Evolutionary conservation across 1,140 invertebrate genomes (phyloP).

Genomic region (Palaemon carinicauda): DNA sequence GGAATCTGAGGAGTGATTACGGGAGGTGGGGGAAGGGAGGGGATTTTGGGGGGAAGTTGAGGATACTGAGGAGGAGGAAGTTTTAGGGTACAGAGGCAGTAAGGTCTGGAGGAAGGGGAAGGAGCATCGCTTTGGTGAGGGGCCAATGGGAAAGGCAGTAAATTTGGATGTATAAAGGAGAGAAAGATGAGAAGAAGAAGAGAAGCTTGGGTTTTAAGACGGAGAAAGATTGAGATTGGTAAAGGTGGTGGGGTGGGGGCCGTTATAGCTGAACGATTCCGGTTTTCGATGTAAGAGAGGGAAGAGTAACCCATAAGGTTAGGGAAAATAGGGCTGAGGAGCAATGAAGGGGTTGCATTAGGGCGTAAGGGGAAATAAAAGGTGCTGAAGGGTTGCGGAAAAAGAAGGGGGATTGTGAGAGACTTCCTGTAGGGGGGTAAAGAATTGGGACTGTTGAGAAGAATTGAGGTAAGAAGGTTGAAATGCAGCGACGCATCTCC

Average conservation of each 20-base stretch:
- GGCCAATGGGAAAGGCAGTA: background rate
- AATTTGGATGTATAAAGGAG: background rate
- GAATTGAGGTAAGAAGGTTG: no score
- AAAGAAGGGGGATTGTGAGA: no score
- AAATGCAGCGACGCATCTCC: no score
- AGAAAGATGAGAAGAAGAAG: background rate
- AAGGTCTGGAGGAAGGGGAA: no score
- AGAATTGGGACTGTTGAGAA: no score
- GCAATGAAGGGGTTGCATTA: background rate
- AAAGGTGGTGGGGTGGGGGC: background rate
- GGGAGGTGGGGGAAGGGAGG: background rate
- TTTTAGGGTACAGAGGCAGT: no score
- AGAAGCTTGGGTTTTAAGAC: background rate
- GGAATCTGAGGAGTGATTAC: background rate
- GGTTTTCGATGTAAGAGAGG: no score
- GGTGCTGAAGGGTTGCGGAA: no score
- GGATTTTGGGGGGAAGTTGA: background rate
- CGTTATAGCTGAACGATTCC: no score
- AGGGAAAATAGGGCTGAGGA: background rate
- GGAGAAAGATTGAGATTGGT: background rate
- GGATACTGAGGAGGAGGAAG: background rate
- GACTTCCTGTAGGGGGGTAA: no score
- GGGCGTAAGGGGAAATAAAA: no score
- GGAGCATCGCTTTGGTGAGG: background rate
- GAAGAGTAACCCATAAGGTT: background rate